Evolutionary conservation across 2,888 invertebrate species (phyloP).

Genomic region (Rugalucina vietnamica): DNA sequence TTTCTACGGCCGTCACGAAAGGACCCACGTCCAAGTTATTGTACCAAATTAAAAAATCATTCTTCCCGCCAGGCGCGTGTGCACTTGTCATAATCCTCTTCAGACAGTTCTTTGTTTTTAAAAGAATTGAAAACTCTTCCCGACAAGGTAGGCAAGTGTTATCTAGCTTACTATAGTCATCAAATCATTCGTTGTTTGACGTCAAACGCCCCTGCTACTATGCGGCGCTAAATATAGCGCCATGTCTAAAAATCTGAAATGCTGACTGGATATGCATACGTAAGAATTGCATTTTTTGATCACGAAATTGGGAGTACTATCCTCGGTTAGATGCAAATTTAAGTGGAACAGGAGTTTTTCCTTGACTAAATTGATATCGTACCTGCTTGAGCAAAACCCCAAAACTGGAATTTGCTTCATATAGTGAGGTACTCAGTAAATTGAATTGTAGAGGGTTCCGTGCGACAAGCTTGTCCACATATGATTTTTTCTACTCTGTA

Average conservation of each 20-base stretch:
- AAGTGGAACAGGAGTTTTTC: too few relatives aligned
- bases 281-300: too few relatives aligned
- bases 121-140: not conserved
- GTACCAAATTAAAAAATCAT: not conserved
- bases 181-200: not conserved
- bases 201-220: not conserved
- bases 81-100: not conserved
- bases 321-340: too few relatives aligned
- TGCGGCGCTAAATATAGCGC: not conserved
- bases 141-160: not conserved
- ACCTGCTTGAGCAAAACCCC: too few relatives aligned
- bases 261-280: not conserved
- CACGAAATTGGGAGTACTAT: too few relatives aligned
- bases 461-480: too few relatives aligned
- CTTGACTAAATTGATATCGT: too few relatives aligned
- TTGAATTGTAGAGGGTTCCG: too few relatives aligned
- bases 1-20: not conserved
- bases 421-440: too few relatives aligned
- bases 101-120: not conserved
- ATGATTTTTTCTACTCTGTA: too few relatives aligned
- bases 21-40: not conserved
- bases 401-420: too few relatives aligned
- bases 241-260: not conserved
- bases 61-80: not conserved
- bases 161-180: too few relatives aligned